Conservation (phyloP, 2,888 invertebrate genomes). For the Macrosiphum euphorbiae region DNA sequence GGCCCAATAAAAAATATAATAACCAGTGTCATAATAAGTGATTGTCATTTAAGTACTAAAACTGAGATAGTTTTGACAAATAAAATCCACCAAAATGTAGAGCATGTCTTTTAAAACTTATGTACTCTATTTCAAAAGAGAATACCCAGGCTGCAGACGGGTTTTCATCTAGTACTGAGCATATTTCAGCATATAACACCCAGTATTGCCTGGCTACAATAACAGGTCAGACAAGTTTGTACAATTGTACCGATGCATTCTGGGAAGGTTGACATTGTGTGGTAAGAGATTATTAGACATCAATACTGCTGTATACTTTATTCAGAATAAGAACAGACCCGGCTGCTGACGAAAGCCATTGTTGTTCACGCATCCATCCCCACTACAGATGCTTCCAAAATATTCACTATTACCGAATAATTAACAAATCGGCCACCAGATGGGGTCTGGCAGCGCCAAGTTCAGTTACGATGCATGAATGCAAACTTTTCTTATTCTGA, state of each 20-base stretch:
- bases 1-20: neutral
- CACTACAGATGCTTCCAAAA: too few species aligned
- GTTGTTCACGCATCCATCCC: too few species aligned
- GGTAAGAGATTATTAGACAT: neutral
- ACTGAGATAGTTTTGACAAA: neutral
- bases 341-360: too few species aligned
- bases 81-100: neutral
- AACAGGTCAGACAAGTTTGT: neutral
- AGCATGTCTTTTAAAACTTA: neutral
- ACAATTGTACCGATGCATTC: neutral
- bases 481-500: too few species aligned
- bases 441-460: too few species aligned
- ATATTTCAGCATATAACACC: neutral
- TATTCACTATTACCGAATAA: too few species aligned
- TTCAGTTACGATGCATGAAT: too few species aligned
- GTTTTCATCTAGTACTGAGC: neutral
- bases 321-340: too few species aligned
- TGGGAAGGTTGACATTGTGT: neutral
- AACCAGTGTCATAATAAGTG: neutral
- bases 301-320: neutral
- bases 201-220: neutral
- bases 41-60: neutral
- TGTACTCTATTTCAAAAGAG: neutral
- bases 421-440: too few species aligned
- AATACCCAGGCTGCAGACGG: neutral